Percentiles rank a stretch among this genome's conserved stretches.
Conservation (phyloP, 2,113 vertebrate genomes). For the Salvelinus fontinalis region DNA sequence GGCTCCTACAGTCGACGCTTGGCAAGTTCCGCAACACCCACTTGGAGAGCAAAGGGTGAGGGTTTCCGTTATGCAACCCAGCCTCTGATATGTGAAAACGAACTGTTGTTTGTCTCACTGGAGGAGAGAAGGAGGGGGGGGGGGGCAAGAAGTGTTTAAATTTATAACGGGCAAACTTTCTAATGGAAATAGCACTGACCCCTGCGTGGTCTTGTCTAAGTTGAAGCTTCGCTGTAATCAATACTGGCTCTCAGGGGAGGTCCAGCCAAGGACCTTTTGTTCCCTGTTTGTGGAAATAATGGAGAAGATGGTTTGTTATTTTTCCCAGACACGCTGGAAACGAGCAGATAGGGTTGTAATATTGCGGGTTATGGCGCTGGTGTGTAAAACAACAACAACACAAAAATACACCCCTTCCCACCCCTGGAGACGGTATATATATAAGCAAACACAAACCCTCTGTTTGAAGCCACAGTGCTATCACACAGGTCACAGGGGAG, state of each 20-base stretch:
- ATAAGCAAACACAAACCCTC: slow-evolving; percentile 65
- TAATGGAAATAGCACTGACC: slow-evolving; percentile 79
- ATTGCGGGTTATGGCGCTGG: slow-evolving; percentile 70
- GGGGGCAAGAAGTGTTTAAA: slow-evolving; percentile 69
- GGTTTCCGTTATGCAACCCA: slow-evolving; percentile 72
- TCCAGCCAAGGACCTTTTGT: slow-evolving; percentile 76
- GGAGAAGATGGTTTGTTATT: slow-evolving; percentile 77
- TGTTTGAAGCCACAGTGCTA: slow-evolving; percentile 65
- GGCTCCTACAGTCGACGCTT: slow-evolving; percentile 8
- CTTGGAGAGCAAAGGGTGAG: slow-evolving; percentile 76
- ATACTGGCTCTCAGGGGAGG: slow-evolving; percentile 73
- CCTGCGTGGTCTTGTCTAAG: slow-evolving; percentile 73
- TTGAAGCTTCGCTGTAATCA: slow-evolving; percentile 81
- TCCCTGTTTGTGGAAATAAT: slow-evolving; percentile 78
- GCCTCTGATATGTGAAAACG: slow-evolving; percentile 70
- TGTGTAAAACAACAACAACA: slow-evolving; percentile 69
- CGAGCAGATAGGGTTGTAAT: slow-evolving; percentile 72
- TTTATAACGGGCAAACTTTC: slow-evolving; percentile 80
- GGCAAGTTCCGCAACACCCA: slow-evolving; percentile 65
- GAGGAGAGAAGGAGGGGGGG: not conserved
- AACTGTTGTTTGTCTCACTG: slow-evolving; percentile 63
- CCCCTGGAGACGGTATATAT: slow-evolving; percentile 59
- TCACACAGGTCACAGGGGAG: slow-evolving; percentile 59
- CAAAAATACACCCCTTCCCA: no score
- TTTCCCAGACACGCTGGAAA: slow-evolving; percentile 73